These are phyloP conservation scores for Choloepus didactylus DNA, from an alignment of 2,797 vertebrate genomes.

Conservation along the genomic window DNA sequence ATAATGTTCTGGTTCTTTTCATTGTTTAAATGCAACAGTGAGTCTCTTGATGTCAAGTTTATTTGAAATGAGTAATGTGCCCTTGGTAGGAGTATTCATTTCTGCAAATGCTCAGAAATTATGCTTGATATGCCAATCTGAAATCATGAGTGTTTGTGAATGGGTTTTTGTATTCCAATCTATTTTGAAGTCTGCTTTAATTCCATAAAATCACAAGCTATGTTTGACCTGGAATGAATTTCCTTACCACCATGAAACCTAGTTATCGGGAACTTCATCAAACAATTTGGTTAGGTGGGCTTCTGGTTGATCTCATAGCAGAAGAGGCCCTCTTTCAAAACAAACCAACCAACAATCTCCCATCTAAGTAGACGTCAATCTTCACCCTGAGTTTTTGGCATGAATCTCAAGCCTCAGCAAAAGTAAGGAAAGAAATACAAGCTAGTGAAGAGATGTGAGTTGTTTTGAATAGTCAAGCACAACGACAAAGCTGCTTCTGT, in stretches of 20 bases:
- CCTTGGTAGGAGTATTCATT: conserved; percentile 85
- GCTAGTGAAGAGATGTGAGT: conserved; percentile 78
- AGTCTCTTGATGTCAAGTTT: conserved; percentile 84
- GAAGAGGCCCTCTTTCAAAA: conserved; percentile 59
- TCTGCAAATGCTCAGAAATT: conserved; percentile 81
- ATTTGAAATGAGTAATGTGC: conserved; percentile 86
- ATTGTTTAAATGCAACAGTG: conserved; percentile 82
- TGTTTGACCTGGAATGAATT: conserved; percentile 78
- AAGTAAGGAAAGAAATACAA: conserved; percentile 74
- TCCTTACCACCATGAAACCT: conserved; percentile 76
- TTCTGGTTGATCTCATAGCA: conserved; percentile 71
- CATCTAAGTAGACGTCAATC: conserved; percentile 63
- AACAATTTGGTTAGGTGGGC: conserved; percentile 62
- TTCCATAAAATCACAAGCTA: conserved; percentile 67
- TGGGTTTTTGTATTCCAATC: conserved; percentile 82
- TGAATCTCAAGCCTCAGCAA: conserved; percentile 50
- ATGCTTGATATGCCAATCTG: conserved; percentile 80
- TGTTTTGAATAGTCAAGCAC: conserved; percentile 82
- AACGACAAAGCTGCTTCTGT: conserved; percentile 86
- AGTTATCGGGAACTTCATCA: conserved; percentile 71
- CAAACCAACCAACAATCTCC: not conserved
- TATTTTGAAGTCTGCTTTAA: conserved; percentile 76
- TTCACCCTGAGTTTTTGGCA: conserved; percentile 66
- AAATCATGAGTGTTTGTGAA: conserved; percentile 84
- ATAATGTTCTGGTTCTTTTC: conserved; percentile 76